Conservation (phyloP, 2,113 vertebrate species). For the Vireo altiloquus region DNA sequence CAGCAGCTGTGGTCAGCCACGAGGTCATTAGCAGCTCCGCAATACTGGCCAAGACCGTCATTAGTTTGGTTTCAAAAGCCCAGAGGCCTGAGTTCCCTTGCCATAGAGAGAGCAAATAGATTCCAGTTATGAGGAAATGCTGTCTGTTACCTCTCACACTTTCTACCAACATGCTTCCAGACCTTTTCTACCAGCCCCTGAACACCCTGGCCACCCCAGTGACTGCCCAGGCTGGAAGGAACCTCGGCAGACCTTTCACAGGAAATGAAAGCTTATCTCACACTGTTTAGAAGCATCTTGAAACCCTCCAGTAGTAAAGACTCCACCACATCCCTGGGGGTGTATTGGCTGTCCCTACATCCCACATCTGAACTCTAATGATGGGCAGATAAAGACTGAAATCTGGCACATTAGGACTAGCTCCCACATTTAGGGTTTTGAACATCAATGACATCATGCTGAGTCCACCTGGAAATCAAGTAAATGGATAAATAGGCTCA, state of each 20-base stretch:
- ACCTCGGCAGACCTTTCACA: background rate
- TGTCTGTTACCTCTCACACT: background rate
- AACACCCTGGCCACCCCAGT: background rate
- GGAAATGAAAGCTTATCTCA: background rate
- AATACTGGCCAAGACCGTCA: conserved; percentile 36
- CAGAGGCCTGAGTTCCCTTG: conserved; percentile 50
- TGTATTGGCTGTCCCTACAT: background rate
- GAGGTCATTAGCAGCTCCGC: conserved; percentile 41
- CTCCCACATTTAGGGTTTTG: background rate
- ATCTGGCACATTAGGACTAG: background rate
- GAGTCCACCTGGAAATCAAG: background rate
- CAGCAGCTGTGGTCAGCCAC: conserved; percentile 28
- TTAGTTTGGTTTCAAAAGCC: conserved; percentile 40
- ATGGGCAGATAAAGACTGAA: background rate
- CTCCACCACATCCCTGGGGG: background rate
- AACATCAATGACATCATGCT: background rate
- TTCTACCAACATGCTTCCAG: background rate
- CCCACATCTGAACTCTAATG: background rate
- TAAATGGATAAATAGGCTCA: background rate
- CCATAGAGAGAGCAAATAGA: conserved; percentile 34
- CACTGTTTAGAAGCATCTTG: background rate
- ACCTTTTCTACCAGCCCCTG: background rate
- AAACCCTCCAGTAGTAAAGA: background rate
- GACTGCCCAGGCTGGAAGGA: background rate
- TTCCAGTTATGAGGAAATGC: background rate